Percentiles rank a stretch among this genome's conserved stretches.
These are phyloP conservation scores for Platycheirus albimanus DNA, from an alignment of 2,888 invertebrate species.

Conservation along the genomic window DNA sequence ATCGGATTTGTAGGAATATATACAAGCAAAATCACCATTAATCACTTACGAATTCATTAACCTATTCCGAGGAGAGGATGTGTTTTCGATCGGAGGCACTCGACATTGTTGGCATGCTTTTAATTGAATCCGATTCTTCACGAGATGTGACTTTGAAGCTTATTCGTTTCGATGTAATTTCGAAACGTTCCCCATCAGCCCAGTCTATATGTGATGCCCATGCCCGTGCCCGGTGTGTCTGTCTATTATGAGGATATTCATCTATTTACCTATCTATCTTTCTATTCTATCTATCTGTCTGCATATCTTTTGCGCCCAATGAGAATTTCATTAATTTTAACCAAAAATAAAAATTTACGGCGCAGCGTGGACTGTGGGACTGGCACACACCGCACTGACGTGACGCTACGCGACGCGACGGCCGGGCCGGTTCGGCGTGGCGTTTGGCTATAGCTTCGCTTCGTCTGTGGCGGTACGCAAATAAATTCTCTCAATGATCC, in stretches of 20 bases:
- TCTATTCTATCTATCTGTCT: constrained; percentile 18
- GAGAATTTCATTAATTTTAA: constrained; percentile 71
- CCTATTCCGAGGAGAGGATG: constrained; percentile 67
- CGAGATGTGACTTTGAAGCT: constrained; percentile 65
- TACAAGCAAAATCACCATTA: constrained; percentile 69
- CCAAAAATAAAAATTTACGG: constrained; percentile 55
- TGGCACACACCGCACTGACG: constrained; percentile 3
- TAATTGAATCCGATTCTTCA: constrained; percentile 66
- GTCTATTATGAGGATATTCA: constrained; percentile 42
- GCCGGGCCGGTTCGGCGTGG: not conserved
- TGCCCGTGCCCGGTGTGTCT: constrained; percentile 14
- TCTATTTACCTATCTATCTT: constrained; percentile 27
- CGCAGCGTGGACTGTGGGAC: not conserved
- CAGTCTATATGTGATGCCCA: constrained; percentile 15
- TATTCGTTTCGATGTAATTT: constrained; percentile 50
- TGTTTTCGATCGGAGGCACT: constrained; percentile 65
- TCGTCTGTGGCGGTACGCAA: constrained; percentile 38
- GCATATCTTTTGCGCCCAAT: constrained; percentile 67
- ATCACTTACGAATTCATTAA: constrained; percentile 74
- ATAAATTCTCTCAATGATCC: constrained; percentile 56
- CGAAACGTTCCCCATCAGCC: constrained; percentile 5
- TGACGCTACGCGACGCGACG: not conserved
- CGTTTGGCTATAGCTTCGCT: not conserved
- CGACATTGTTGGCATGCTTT: constrained; percentile 73
- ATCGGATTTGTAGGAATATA: constrained; percentile 69